Evolutionary conservation across 2,113 vertebrate genomes (phyloP).

Genomic region (Zootoca vivipara): DNA sequence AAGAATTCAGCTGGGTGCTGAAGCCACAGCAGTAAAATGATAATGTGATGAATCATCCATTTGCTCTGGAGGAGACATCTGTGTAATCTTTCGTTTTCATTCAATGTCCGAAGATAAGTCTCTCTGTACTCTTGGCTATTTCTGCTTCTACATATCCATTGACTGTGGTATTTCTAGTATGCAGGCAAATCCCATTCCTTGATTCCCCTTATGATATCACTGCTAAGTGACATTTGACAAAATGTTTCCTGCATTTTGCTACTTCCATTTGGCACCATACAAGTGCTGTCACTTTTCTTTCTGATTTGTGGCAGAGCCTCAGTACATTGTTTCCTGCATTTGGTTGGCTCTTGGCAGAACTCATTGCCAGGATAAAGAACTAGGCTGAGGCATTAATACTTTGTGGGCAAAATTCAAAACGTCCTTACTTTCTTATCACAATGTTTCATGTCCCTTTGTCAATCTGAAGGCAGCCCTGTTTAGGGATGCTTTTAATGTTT

Average conservation of each 20-base stretch:
- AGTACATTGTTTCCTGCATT: not conserved
- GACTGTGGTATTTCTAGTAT: slow-evolving; percentile 62
- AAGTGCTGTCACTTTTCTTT: slow-evolving; percentile 59
- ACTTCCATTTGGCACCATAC: slow-evolving; percentile 63
- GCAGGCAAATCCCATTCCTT: slow-evolving; percentile 61
- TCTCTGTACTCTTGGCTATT: slow-evolving; percentile 48
- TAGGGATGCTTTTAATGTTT: no score
- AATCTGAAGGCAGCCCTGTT: no score
- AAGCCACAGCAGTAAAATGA: not conserved
- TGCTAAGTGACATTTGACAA: slow-evolving; percentile 70
- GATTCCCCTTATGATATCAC: slow-evolving; percentile 39
- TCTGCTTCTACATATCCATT: slow-evolving; percentile 43
- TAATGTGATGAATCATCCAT: not conserved
- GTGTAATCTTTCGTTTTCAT: slow-evolving; percentile 32
- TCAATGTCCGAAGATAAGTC: slow-evolving; percentile 43
- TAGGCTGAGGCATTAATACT: not conserved
- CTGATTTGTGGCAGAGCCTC: slow-evolving; percentile 52
- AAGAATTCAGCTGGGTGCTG: not conserved
- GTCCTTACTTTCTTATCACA: slow-evolving; percentile 45
- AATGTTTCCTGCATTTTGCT: slow-evolving; percentile 67
- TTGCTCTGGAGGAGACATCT: slow-evolving; percentile 46
- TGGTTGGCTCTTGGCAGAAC: not conserved
- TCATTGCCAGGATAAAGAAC: not conserved
- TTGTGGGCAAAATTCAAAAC: not conserved
- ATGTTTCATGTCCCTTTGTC: slow-evolving; percentile 48